phyloP scores from a whole-genome alignment of 53 echinoderm and acorn worm species.

The Temnopleurus reevesii region DNA sequence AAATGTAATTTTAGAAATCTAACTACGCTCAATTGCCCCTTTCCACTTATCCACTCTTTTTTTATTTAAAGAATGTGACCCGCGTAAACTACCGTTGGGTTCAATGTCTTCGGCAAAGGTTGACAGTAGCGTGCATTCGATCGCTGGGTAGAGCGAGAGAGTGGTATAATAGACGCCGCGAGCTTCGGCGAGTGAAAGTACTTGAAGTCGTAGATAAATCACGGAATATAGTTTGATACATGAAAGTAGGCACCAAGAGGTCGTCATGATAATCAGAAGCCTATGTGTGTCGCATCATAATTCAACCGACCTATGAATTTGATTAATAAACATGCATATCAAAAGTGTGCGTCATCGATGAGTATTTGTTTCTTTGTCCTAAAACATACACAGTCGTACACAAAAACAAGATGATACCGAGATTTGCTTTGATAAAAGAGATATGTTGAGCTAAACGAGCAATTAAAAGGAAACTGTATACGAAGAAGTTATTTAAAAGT shows the following conservation, averaged over 20 bases:
- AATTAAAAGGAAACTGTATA: no score
- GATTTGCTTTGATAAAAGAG: no score
- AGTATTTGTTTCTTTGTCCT: neutral
- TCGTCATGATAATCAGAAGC: neutral
- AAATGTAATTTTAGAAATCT: conserved; percentile 62
- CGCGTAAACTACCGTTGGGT: conserved; percentile 20
- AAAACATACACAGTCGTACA: neutral
- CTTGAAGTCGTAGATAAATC: conserved; percentile 37
- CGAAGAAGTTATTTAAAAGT: no score
- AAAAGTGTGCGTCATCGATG: conserved; percentile 47
- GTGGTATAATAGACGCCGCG: conserved; percentile 52
- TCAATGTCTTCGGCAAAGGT: conserved; percentile 37
- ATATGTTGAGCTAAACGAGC: no score
- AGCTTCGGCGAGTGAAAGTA: conserved; percentile 31
- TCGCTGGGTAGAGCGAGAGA: neutral
- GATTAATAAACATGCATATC: conserved; percentile 59
- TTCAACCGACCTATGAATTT: conserved; percentile 47
- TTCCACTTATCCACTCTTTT: conserved; percentile 46
- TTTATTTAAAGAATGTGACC: conserved; percentile 48
- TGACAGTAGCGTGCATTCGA: neutral
- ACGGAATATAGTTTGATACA: conserved; percentile 40
- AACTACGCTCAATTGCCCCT: conserved; percentile 60
- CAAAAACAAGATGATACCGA: no score
- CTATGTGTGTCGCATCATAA: neutral
- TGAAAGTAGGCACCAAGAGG: conserved; percentile 11